phyloP scores from a whole-genome alignment of 2,797 vertebrate species.

The Crocodylus rhombifer region DNA sequence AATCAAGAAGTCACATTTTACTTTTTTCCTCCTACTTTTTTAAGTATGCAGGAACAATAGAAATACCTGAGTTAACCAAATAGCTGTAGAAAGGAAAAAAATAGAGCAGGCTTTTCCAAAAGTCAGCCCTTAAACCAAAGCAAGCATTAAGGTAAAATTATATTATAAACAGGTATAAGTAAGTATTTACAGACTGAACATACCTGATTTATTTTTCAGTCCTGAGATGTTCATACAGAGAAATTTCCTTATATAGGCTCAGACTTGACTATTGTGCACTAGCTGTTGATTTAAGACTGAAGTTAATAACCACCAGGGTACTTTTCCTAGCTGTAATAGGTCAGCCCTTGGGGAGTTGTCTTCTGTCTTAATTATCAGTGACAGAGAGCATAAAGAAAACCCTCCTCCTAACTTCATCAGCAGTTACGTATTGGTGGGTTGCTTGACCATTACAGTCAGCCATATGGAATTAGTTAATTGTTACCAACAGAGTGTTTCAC shows the following conservation, averaged over 20 bases:
- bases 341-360: background rate
- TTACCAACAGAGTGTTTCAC: background rate
- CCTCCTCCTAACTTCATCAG: background rate
- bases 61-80: background rate
- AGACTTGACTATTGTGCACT: fast-evolving
- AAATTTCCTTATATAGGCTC: background rate
- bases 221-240: background rate
- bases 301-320: background rate
- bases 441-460: background rate
- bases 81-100: background rate
- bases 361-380: background rate
- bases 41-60: background rate
- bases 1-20: background rate
- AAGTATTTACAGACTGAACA: background rate
- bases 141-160: background rate
- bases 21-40: background rate
- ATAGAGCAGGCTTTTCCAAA: background rate
- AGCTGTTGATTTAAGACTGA: background rate
- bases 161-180: background rate
- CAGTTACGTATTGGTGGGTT: background rate
- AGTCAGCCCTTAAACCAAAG: background rate
- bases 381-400: background rate
- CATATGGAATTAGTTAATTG: background rate
- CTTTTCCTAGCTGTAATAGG: background rate
- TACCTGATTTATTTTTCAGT: background rate